Conservation (phyloP, 2,797 vertebrate species). For the Apodemus agrarius region DNA sequence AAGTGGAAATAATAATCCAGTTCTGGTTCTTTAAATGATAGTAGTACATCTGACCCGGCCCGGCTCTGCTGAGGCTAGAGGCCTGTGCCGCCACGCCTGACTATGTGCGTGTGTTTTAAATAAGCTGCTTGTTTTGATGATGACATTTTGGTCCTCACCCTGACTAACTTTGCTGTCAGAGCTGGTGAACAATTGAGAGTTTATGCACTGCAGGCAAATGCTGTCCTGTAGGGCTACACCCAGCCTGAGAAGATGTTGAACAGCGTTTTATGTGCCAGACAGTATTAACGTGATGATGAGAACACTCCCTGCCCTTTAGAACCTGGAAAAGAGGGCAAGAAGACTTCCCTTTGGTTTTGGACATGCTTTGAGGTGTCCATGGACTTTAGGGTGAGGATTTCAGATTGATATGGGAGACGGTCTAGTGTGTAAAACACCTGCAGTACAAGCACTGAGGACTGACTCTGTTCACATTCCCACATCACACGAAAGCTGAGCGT, state of each 20-base stretch:
- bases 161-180: neutral
- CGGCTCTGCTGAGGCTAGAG: no score
- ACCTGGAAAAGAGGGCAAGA: constrained; percentile 9
- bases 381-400: neutral
- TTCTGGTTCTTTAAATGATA: neutral
- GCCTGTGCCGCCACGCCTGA: neutral
- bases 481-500: neutral
- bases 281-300: neutral
- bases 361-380: neutral
- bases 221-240: neutral
- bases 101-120: neutral
- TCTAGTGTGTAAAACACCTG: neutral
- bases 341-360: neutral
- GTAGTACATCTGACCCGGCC: neutral
- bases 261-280: neutral
- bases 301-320: neutral
- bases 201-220: neutral
- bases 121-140: constrained; percentile 8
- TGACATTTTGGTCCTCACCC: neutral
- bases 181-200: constrained; percentile 5
- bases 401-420: neutral
- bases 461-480: neutral
- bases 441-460: neutral
- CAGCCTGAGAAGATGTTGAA: neutral
- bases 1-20: neutral